phyloP scores from a whole-genome alignment of 2,797 vertebrate species.

The Tokudaia tokunoshimensis region DNA sequence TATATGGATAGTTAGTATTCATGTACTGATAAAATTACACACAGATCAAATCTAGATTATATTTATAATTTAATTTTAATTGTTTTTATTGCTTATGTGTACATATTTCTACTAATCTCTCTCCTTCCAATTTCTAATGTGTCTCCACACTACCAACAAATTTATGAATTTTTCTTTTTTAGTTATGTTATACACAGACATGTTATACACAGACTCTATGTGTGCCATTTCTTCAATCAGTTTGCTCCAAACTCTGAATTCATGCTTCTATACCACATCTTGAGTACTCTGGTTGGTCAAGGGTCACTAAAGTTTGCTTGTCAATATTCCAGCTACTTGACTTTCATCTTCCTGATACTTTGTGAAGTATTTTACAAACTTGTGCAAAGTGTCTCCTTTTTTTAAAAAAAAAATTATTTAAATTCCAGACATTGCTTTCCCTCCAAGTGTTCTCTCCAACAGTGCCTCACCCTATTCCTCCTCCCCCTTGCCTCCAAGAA shows the following conservation, averaged over 20 bases:
- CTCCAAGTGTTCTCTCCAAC: too few relatives aligned
- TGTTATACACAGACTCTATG: too few relatives aligned
- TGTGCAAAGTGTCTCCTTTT: too few relatives aligned
- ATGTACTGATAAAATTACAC: not conserved
- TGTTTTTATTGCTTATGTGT: not conserved
- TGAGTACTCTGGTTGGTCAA: too few relatives aligned
- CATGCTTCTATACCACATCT: not conserved
- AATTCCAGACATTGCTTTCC: too few relatives aligned
- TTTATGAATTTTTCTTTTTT: not conserved
- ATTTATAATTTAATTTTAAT: not conserved
- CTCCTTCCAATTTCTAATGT: not conserved
- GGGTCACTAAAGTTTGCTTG: too few relatives aligned
- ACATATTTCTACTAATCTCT: not conserved
- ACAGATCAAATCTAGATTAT: slow-evolving; percentile 9
- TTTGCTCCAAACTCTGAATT: not conserved
- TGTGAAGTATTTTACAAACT: not conserved
- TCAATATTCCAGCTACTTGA: too few relatives aligned
- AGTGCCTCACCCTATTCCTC: too few relatives aligned
- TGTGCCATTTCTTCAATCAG: not conserved
- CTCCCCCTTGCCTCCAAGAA: too few relatives aligned
- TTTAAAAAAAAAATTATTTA: too few relatives aligned
- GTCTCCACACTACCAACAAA: not conserved
- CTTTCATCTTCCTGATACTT: not conserved
- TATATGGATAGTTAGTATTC: not conserved
- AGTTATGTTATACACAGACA: not conserved